Conservation (phyloP, 1,140 invertebrate species). For the Drosophila tani region DNA sequence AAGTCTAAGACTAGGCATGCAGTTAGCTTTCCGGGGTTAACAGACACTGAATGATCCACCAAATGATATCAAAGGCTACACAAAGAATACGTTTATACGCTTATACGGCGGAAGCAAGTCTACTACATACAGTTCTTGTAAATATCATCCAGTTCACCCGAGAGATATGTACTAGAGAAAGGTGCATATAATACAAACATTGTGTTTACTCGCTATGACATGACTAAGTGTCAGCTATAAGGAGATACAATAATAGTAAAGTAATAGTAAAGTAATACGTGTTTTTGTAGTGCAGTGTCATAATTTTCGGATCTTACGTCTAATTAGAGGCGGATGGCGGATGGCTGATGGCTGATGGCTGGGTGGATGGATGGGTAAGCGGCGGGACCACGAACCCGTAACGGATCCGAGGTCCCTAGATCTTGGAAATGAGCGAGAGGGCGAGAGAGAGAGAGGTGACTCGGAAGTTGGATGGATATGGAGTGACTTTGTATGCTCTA, state of each 20-base stretch:
- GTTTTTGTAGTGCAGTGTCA: conserved; percentile 16
- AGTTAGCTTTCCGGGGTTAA: conserved; percentile 2
- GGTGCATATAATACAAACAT: conserved; percentile 77
- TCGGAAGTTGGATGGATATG: conserved; percentile 14
- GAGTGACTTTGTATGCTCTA: conserved; percentile 16
- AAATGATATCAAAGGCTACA: conserved; percentile 9
- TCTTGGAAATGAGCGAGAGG: conserved; percentile 14
- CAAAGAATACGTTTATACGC: conserved; percentile 19
- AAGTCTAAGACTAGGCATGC: conserved; percentile 13
- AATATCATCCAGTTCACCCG: conserved; percentile 65
- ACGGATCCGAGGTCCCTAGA: background rate
- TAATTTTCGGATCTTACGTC: conserved; percentile 18
- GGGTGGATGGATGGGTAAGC: background rate
- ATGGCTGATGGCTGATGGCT: background rate
- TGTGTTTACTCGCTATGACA: conserved; percentile 54
- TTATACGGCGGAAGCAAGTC: conserved; percentile 41
- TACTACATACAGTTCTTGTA: conserved; percentile 59
- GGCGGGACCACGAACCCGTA: background rate
- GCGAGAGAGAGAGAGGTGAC: conserved; percentile 5
- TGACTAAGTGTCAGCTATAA: conserved; percentile 67
- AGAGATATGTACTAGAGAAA: conserved; percentile 57
- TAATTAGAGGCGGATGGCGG: background rate
- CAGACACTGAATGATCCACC: conserved; percentile 8
- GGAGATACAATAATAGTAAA: conserved; percentile 52
- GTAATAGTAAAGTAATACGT: conserved; percentile 36